Percentiles rank a stretch among this genome's conserved stretches.
phyloP scores from a whole-genome alignment of 2,797 vertebrate species.

The Ciconia nigra region DNA sequence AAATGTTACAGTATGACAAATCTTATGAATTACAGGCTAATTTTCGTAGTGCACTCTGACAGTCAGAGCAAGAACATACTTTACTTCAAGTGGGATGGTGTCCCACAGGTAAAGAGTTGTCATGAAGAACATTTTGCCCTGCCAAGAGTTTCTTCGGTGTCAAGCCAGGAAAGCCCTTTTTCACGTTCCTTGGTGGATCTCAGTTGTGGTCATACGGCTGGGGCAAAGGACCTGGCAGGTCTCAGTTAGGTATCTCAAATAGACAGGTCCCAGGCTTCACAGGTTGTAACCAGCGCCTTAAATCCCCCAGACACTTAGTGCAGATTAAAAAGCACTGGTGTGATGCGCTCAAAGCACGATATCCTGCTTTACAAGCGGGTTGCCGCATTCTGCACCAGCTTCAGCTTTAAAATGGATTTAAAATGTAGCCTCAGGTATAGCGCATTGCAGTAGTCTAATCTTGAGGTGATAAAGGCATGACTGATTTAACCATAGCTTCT shows the following conservation, averaged over 20 bases:
- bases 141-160: background rate
- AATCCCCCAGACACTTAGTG: slow-evolving; percentile 19
- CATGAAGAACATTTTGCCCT: background rate
- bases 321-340: slow-evolving; percentile 30
- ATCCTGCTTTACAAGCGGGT: slow-evolving; percentile 50
- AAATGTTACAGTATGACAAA: background rate
- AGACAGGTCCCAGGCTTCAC: background rate
- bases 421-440: slow-evolving; percentile 65
- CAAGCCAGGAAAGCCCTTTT: background rate
- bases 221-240: background rate
- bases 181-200: background rate
- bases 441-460: slow-evolving; percentile 61
- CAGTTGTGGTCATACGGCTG: background rate
- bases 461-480: slow-evolving; percentile 69
- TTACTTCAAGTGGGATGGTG: background rate
- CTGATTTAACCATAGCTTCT: slow-evolving; percentile 64
- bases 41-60: background rate
- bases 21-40: background rate
- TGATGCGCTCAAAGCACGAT: slow-evolving; percentile 4
- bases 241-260: background rate
- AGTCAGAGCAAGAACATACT: background rate
- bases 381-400: slow-evolving; percentile 35
- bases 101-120: background rate
- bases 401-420: slow-evolving; percentile 67
- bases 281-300: slow-evolving; percentile 16